Evolutionary conservation across 2,888 invertebrate species (phyloP).

Genomic region (Oxystoma pomonae): DNA sequence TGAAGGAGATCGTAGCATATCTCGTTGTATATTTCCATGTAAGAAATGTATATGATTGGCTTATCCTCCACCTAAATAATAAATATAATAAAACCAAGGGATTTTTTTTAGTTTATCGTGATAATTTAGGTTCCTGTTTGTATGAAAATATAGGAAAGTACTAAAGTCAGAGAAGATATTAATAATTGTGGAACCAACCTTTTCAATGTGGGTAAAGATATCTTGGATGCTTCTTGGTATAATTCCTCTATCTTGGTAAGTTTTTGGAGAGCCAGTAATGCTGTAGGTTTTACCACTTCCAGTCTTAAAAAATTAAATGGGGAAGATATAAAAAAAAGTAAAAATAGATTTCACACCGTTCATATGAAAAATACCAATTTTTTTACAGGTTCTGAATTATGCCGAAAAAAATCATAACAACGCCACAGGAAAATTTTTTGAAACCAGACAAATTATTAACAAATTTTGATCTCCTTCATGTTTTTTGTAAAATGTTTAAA

Average conservation of each 20-base stretch:
- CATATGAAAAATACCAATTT: conserved; percentile 1
- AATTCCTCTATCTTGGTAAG: conserved; percentile 49
- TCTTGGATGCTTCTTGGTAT: conserved; percentile 52
- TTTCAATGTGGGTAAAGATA: conserved; percentile 46
- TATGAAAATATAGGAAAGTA: too few relatives aligned
- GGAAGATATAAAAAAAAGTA: too few relatives aligned
- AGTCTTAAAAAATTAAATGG: conserved; percentile 43
- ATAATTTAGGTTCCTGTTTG: too few relatives aligned
- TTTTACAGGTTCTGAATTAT: too few relatives aligned
- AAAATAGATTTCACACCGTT: too few relatives aligned
- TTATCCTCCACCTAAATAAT: conserved; percentile 21
- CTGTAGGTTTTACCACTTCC: conserved; percentile 55
- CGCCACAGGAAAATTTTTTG: too few relatives aligned
- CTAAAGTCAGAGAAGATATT: too few relatives aligned
- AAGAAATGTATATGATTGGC: conserved; percentile 47
- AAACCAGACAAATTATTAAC: too few relatives aligned
- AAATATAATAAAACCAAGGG: neutral
- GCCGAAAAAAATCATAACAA: too few relatives aligned
- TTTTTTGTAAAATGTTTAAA: too few relatives aligned
- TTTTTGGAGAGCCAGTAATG: conserved; percentile 49
- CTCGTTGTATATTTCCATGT: conserved; percentile 56
- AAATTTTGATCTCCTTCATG: too few relatives aligned
- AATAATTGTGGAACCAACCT: conserved; percentile 42
- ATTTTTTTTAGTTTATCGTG: neutral
- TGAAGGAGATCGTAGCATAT: conserved; percentile 52